Base-by-base conservation (phyloP, 92 coral and sea anemone genomes). In the Zoanthus sociatus region DNA sequence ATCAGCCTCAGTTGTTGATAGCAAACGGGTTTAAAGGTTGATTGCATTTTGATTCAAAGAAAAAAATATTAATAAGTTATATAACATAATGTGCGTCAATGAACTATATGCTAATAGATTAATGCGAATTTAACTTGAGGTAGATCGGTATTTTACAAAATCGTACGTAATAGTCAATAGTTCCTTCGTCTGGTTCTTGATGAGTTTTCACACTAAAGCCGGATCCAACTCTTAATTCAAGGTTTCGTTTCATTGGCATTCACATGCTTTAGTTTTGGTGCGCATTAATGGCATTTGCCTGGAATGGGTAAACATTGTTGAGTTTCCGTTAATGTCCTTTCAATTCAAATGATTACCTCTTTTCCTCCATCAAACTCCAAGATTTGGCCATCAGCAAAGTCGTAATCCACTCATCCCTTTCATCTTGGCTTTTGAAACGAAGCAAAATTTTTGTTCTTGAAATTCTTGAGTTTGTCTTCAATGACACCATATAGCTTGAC, bases 321-420 rank as follows among this genome's bases (percentile, higher is more conserved):
- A 30, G 63, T 51, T 53, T 33, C 66, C 20, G 66, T 77, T 53
- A 10, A 30, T 30, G 31, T 26, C 26, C 15, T 12, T 77, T 26
- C 12, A 44, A 9, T 17, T 51, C 4, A 55, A 14, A 37, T 37
- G 42, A 12, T n/a, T 81, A 51, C 66, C 66, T 66, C 85, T 79
- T 81, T 26, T 81, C 85, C 46, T 81, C 85, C 85, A 81, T 33
- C 85, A 81, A 63, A 53, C 85, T 81, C 37, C 75, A 81, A 14
- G 85, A 81, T 26, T 81, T 81, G 56, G 85, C 85, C 85, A 81
- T 81, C 3, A 81, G 46, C 64, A 81, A 68, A n/a, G 75, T 74
- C 13, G 85, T 81, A 21, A 81, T 66, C 85, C 85, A 81, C 58
- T 66, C 85, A 53, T 81, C 85, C 21, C 85, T 81, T 68, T 81